Percentiles rank a stretch among this genome's conserved stretches.
These are phyloP conservation scores for Taxidea taxus DNA, from an alignment of 2,113 vertebrate genomes.

Conservation along the genomic window DNA sequence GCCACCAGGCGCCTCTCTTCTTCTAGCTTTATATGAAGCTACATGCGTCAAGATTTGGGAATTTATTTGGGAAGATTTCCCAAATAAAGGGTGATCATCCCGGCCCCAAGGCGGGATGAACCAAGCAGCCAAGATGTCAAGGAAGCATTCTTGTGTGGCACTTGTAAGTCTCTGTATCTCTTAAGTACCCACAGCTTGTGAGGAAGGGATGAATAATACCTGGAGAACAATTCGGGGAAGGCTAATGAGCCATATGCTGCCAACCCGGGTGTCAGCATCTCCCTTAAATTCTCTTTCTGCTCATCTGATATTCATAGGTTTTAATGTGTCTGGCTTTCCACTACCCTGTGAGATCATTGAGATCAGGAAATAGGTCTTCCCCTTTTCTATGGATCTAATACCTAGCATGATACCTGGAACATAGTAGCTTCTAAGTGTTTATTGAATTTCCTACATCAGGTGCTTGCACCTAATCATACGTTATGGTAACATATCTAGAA, in stretches of 20 bases:
- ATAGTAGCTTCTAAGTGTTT: neutral
- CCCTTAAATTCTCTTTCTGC: neutral
- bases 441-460: neutral
- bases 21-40: neutral
- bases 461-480: neutral
- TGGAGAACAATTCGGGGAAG: neutral
- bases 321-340: neutral
- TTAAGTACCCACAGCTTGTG: neutral
- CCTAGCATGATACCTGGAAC: neutral
- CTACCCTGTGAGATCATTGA: neutral
- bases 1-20: too few relatives aligned
- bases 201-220: neutral
- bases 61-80: neutral
- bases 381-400: neutral
- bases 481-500: neutral
- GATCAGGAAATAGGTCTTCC: neutral
- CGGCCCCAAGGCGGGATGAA: too few relatives aligned
- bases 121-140: neutral
- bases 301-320: neutral
- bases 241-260: neutral
- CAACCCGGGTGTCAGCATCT: neutral
- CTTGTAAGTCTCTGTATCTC: neutral
- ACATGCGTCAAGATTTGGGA: neutral
- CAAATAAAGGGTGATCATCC: neutral
- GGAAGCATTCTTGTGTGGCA: neutral